These are phyloP conservation scores for Rhombomys opimus DNA, from an alignment of 2,113 vertebrate genomes.

Conservation along the genomic window DNA sequence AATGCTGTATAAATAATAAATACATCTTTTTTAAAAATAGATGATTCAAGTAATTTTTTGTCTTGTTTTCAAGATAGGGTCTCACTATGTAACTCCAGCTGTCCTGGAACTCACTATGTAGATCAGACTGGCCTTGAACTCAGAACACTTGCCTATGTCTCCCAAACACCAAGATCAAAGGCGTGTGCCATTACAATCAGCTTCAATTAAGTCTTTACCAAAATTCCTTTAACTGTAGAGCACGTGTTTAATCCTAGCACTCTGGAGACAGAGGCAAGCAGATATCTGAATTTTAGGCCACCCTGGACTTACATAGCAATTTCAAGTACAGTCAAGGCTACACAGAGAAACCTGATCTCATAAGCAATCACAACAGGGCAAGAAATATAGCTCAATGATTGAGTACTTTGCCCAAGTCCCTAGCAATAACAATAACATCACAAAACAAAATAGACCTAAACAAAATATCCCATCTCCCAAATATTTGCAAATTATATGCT, in stretches of 20 bases:
- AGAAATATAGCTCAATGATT: neutral
- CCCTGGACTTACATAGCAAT: neutral
- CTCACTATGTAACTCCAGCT: neutral
- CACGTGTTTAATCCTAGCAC: neutral
- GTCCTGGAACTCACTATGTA: neutral
- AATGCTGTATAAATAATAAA: no score
- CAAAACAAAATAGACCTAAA: neutral
- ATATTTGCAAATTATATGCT: slow-evolving; percentile 2
- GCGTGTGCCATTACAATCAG: neutral
- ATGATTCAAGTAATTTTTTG: neutral
- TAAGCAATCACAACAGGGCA: neutral
- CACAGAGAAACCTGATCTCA: neutral
- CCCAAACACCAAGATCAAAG: neutral
- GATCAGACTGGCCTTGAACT: neutral
- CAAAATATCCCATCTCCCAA: neutral
- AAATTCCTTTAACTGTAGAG: neutral
- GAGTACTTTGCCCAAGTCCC: neutral
- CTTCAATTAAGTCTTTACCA: neutral
- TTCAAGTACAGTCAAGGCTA: neutral
- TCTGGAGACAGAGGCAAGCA: neutral
- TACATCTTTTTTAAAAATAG: no score
- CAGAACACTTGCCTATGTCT: neutral
- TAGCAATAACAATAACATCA: neutral
- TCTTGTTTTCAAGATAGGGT: neutral
- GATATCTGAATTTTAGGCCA: neutral